These are phyloP conservation scores for Acropora yongei DNA, from an alignment of 64 coral and sea anemone genomes.

Conservation along the genomic window DNA sequence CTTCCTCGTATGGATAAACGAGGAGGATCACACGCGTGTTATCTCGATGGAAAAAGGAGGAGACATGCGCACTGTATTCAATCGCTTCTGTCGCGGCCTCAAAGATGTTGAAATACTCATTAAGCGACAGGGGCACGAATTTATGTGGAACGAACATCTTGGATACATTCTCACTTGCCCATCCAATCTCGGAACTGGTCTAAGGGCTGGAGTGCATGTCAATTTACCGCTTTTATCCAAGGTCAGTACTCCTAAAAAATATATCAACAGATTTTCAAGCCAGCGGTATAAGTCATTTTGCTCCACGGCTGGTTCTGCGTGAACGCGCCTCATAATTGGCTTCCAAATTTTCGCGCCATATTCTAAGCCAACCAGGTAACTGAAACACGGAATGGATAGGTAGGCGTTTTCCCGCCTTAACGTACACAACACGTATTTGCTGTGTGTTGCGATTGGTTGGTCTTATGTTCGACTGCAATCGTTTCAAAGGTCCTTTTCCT, in stretches of 20 bases:
- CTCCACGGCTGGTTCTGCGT: no score
- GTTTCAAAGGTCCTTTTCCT: no score
- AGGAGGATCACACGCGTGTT: constrained; percentile 80
- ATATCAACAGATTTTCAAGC: background rate
- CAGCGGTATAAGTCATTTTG: no score
- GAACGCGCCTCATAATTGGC: no score
- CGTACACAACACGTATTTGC: no score
- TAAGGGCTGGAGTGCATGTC: constrained; percentile 84
- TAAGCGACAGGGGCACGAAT: constrained; percentile 65
- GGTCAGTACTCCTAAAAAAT: constrained; percentile 9
- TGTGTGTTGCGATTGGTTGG: no score
- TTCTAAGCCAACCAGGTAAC: no score
- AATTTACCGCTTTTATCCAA: constrained; percentile 69
- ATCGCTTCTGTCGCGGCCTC: constrained; percentile 81
- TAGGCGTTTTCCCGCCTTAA: no score
- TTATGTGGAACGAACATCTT: constrained; percentile 89
- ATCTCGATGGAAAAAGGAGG: constrained; percentile 86
- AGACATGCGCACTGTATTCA: constrained; percentile 80
- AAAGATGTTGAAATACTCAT: constrained; percentile 78
- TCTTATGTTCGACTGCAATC: no score
- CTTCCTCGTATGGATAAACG: constrained; percentile 85
- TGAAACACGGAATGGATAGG: no score
- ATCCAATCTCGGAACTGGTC: constrained; percentile 89
- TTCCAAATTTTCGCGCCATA: no score
- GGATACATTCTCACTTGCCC: constrained; percentile 86